Evolutionary conservation across 2,113 vertebrate species (phyloP).

Genomic region (Engraulis encrasicolus): DNA sequence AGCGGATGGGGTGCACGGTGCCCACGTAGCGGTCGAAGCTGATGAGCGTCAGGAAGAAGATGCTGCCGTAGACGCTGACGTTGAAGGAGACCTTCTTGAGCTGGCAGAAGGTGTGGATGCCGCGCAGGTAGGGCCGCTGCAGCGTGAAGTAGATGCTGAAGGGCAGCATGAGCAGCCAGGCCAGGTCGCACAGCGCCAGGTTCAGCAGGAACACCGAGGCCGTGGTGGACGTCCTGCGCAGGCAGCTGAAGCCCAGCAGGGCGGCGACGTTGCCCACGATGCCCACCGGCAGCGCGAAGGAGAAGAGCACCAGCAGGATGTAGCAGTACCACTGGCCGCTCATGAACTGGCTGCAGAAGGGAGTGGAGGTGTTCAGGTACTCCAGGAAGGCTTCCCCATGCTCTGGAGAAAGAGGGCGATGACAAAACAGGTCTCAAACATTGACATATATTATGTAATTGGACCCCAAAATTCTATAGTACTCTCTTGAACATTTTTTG

Average conservation of each 20-base stretch:
- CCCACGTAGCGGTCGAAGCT: slow-evolving; percentile 79
- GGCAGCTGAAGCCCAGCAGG: slow-evolving; percentile 69
- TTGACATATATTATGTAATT: too few species aligned
- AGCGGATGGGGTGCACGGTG: slow-evolving; percentile 76
- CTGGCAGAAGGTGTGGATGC: slow-evolving; percentile 66
- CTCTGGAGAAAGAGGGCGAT: not conserved
- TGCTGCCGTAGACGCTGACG: slow-evolving; percentile 78
- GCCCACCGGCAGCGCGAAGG: slow-evolving; percentile 68
- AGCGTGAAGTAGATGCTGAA: slow-evolving; percentile 73
- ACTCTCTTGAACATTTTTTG: too few species aligned
- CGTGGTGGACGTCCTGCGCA: slow-evolving; percentile 65
- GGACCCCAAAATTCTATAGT: too few species aligned
- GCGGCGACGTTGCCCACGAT: slow-evolving; percentile 77
- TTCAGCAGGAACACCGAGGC: slow-evolving; percentile 78
- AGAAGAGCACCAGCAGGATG: slow-evolving; percentile 69
- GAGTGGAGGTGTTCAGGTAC: slow-evolving; percentile 51
- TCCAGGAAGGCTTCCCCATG: slow-evolving; percentile 40
- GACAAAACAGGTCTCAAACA: not conserved
- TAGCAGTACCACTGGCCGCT: slow-evolving; percentile 75
- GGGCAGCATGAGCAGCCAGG: slow-evolving; percentile 78
- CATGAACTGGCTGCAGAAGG: slow-evolving; percentile 66
- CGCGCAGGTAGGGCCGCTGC: slow-evolving; percentile 45
- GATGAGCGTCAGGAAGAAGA: slow-evolving; percentile 80
- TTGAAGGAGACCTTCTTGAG: slow-evolving; percentile 75
- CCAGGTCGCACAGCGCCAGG: slow-evolving; percentile 77